Evolutionary conservation across 2,797 vertebrate species (phyloP), one percentile per base, ranked within the genome.

Genomic region (Dendrocincla tyrannina): DNA sequence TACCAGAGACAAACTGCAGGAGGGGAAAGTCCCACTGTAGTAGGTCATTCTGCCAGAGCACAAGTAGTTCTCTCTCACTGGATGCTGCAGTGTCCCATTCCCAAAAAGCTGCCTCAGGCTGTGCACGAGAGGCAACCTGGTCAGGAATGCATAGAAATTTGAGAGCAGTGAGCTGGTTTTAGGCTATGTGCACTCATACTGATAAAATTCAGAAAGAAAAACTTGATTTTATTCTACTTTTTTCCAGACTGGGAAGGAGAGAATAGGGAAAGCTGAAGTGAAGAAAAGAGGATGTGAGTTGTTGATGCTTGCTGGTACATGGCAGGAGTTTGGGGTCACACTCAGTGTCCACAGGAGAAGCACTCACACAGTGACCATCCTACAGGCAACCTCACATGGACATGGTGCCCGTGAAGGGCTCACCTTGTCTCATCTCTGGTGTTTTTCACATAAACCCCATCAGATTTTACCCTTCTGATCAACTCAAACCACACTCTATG

Each of bases 131-230:
- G 23, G 39, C 35, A 58, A 47, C 53, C 24, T 42, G 69, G 15
- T 44, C 37, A 59, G 60, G 11, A 73, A 32, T 3, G 1, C 0
- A 2, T 0, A n/a, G 53, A 47, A 59, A 22, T 46, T 28, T 22
- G 22, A 17, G 56, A 88, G 50, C 74, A 73, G 44, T 7, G 63
- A 80, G 63, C 47, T 93, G 50, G 37, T 50, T 27, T 68, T 41
- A 50, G 69, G 35, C 24, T 50, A 46, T 2, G 0, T 30, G 33
- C 60, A 64, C 20, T 69, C 46, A 44, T 9, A 42, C 11, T 11
- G 18, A 72, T 18, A 81, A 74, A 68, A 66, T 46, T 44, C 67
- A 58, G 33, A 17, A 85, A 68, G 49, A 47, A 81, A 80, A 86
- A 12, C 7, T 13, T 41, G 12, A 32, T 42, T 77, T 62, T 2